These are phyloP conservation scores for Copidosoma floridanum DNA, from an alignment of 1,140 invertebrate species.

Conservation along the genomic window DNA sequence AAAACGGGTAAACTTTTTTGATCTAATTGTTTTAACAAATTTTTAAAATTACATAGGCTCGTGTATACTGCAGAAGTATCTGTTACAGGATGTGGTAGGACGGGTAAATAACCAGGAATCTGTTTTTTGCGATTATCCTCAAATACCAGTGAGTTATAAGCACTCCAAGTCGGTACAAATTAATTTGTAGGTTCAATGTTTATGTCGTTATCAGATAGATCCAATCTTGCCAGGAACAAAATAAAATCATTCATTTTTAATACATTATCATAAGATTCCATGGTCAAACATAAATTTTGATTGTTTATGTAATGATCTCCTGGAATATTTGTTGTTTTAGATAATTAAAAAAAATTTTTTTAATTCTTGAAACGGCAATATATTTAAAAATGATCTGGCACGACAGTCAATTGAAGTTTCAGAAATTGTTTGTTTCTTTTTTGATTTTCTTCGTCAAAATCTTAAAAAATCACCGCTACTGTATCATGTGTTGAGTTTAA, in stretches of 20 bases:
- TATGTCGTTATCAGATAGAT: not conserved
- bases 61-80: not conserved
- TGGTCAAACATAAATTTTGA: not conserved
- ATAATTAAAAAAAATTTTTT: no score
- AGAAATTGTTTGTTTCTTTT: not conserved
- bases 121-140: not conserved
- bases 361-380: no score
- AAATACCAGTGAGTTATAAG: not conserved
- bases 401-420: not conserved
- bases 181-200: not conserved
- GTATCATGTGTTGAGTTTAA: not conserved
- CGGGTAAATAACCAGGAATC: not conserved
- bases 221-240: not conserved
- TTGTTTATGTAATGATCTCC: not conserved
- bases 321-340: not conserved
- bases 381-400: no score
- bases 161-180: not conserved
- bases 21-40: conserved; percentile 13
- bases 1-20: conserved; percentile 16
- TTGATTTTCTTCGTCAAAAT: not conserved
- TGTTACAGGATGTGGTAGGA: not conserved
- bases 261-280: not conserved
- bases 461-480: not conserved
- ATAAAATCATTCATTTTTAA: not conserved
- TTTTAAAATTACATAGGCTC: not conserved